A percentile compares a stretch with the other conserved stretches of the same genome.
phyloP scores from a whole-genome alignment of 2,113 vertebrate species.

The Chionomys nivalis region DNA sequence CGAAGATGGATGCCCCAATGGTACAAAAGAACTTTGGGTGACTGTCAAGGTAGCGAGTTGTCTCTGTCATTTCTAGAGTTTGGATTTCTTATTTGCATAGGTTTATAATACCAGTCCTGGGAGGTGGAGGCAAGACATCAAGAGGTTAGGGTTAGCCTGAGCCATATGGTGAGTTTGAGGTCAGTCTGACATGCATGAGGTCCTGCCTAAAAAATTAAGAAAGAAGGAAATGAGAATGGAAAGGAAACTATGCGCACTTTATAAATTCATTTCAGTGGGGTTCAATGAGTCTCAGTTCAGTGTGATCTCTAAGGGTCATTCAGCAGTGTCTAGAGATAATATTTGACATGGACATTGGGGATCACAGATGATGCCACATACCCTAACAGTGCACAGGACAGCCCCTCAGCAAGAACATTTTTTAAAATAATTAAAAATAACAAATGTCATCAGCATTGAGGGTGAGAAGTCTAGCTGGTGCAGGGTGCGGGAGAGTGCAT shows the following conservation, averaged over 20 bases:
- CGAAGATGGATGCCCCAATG: no score
- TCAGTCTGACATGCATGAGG: not conserved
- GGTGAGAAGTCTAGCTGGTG: not conserved
- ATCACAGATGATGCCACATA: not conserved
- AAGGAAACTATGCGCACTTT: not conserved
- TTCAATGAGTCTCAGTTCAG: not conserved
- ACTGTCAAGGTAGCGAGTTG: no score
- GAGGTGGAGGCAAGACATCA: no score
- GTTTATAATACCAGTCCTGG: no score
- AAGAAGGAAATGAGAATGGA: no score
- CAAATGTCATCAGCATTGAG: not conserved
- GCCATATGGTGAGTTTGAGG: not conserved
- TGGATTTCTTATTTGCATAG: no score
- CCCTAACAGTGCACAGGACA: not conserved
- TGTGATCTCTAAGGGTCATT: not conserved
- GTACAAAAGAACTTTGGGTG: no score
- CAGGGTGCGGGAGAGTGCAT: not conserved
- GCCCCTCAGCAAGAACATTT: not conserved
- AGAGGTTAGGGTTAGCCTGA: not conserved
- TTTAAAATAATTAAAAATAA: not conserved
- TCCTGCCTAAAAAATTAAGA: not conserved
- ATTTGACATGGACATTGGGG: not conserved
- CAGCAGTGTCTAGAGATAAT: not conserved
- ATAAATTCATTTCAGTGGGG: slow-evolving; percentile 34
- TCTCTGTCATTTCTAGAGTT: no score